Conservation (phyloP, 2,888 invertebrate genomes). For the Busseola fusca region DNA sequence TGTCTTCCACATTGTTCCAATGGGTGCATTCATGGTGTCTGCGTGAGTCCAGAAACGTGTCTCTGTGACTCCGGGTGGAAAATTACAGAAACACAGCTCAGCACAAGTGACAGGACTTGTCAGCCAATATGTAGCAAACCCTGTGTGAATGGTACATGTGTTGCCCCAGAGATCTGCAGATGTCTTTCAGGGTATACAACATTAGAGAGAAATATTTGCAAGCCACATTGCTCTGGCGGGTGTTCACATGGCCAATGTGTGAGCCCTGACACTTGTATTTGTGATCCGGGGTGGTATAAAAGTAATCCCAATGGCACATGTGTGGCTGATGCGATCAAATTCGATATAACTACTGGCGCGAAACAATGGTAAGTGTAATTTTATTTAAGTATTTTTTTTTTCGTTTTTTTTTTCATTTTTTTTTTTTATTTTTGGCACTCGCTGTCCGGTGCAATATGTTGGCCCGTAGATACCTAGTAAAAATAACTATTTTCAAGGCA, state of each 20-base stretch:
- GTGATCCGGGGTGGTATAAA: slow-evolving; percentile 24
- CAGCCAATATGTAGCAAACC: slow-evolving; percentile 19
- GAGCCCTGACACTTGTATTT: slow-evolving; percentile 27
- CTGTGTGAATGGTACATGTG: slow-evolving; percentile 33
- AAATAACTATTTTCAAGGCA: too few relatives aligned
- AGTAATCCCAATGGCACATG: slow-evolving; percentile 1
- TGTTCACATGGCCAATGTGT: slow-evolving; percentile 34
- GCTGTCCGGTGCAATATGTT: too few relatives aligned
- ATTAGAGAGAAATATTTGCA: slow-evolving; percentile 15
- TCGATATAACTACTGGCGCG: too few relatives aligned
- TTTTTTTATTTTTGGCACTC: too few relatives aligned
- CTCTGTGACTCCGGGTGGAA: slow-evolving; percentile 31
- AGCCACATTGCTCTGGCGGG: slow-evolving; percentile 25
- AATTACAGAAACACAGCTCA: slow-evolving; percentile 1
- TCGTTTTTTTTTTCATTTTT: too few relatives aligned
- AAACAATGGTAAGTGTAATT: too few relatives aligned
- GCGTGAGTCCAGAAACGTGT: slow-evolving; percentile 31
- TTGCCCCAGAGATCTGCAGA: slow-evolving; percentile 42
- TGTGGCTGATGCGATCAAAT: too few relatives aligned
- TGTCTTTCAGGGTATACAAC: slow-evolving; percentile 28
- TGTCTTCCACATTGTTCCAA: slow-evolving; percentile 34
- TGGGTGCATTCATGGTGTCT: slow-evolving; percentile 27
- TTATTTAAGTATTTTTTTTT: too few relatives aligned
- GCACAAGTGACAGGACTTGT: background rate
- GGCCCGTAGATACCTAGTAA: too few relatives aligned